phyloP scores from a whole-genome alignment of 2,113 vertebrate species.

The Microtus richardsoni region DNA sequence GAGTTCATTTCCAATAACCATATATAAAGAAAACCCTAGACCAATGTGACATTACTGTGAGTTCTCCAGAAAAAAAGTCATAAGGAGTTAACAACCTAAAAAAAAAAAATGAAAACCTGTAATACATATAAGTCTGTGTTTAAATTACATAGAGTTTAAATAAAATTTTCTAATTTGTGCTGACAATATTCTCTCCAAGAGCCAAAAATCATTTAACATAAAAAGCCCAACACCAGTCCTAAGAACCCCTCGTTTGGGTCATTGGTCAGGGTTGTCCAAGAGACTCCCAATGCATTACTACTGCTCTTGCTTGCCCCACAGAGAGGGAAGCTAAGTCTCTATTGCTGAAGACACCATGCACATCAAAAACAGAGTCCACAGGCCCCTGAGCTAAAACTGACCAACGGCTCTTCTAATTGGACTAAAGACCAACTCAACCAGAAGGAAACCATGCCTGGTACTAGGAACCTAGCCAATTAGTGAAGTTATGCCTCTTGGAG shows the following conservation, averaged over 20 bases:
- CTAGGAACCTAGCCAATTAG: not conserved
- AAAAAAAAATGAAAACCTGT: not conserved
- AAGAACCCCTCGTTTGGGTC: not conserved
- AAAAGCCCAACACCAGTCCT: not conserved
- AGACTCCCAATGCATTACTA: not conserved
- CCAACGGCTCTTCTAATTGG: not conserved
- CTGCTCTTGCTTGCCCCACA: not conserved
- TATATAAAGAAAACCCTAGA: not conserved
- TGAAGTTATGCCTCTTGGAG: not conserved
- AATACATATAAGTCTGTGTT: not conserved
- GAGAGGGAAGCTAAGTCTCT: not conserved
- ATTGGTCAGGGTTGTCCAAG: not conserved
- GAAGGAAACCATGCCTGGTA: not conserved
- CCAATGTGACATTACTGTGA: not conserved
- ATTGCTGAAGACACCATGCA: not conserved
- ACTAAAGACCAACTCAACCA: not conserved
- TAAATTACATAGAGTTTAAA: not conserved
- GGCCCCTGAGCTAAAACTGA: not conserved
- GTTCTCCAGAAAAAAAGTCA: not conserved
- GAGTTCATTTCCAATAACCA: not conserved
- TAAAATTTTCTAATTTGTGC: not conserved
- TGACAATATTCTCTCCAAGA: no score
- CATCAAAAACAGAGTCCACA: not conserved
- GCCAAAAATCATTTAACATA: not conserved
- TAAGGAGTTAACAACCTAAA: not conserved